Base-by-base conservation (phyloP, 2,113 vertebrate genomes). In the Larimichthys polyactis region DNA sequence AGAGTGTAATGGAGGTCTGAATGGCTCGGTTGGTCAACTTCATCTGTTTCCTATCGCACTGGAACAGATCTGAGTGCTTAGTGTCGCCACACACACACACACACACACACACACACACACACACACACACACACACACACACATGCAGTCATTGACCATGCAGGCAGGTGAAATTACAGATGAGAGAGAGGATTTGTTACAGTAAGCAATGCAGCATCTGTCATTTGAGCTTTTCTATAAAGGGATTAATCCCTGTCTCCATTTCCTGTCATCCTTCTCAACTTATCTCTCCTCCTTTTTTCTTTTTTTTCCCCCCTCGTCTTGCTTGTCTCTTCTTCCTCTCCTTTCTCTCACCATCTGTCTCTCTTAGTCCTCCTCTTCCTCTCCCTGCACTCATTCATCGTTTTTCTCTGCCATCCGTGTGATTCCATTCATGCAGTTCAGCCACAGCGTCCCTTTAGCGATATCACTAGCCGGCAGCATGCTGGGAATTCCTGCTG, bases 1-100 rank as follows among this genome's bases (percentile, higher is more conserved):
- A 22, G 66, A 27, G 43, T n/a, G n/a, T 49, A 70, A 75, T 63
- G 73, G 59, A 65, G 36, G 43, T 66, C 74, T 70, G 16, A 57
- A 11, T 27, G 58, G 9, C 58, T 60, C 29, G 22, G 43, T 59
- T 60, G 54, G 75, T 72, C 22, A 32, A 73, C 62, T 55, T 67
- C 62, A 72, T 78, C 75, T 72, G 75, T 60, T 72, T 78, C 62
- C 68, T 67, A 73, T 83, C 74, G 54, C 44, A 54, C 44, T 52
- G 51, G 52, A 71, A 58, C 67, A 71, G 58, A 44, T 69, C 49
- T 57, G 54, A 76, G 17, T 2, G 15, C 19, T 62, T 20, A n/a
- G 8, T 44, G 19, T 27, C 2, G 1, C 11, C 51, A 55, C 36
- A 16, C 22, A 29, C 62, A 36, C 58, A 49, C 71, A 54, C 58